Conservation (phyloP, 2,797 vertebrate species). For the Cynopterus sphinx region DNA sequence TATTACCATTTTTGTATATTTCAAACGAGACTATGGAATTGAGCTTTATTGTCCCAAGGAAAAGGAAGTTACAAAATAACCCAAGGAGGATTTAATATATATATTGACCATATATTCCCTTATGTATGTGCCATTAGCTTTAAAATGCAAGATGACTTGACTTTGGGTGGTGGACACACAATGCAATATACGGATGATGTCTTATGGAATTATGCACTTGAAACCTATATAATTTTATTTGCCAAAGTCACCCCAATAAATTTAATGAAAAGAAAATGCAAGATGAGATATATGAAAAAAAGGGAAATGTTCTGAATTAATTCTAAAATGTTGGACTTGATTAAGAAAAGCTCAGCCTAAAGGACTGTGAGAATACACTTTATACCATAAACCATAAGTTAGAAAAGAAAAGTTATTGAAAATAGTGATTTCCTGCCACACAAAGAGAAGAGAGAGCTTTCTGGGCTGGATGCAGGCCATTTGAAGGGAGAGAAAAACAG, state of each 20-base stretch:
- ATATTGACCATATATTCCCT: neutral
- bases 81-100: neutral
- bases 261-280: neutral
- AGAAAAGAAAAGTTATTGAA: neutral
- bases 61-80: neutral
- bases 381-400: neutral
- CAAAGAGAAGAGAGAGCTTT: neutral
- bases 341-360: neutral
- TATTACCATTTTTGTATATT: neutral
- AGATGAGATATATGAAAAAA: neutral
- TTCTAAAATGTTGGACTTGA: neutral
- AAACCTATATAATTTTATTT: too few relatives aligned
- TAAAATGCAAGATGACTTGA: neutral
- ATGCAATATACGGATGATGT: too few relatives aligned
- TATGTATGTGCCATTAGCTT: neutral
- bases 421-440: neutral
- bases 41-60: neutral
- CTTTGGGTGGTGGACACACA: too few relatives aligned
- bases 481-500: neutral
- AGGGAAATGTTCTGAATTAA: neutral
- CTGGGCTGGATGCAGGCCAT: neutral
- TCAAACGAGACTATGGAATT: neutral
- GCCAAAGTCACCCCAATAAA: too few relatives aligned
- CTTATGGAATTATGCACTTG: too few relatives aligned
- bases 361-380: neutral